A percentile compares a stretch with the other conserved stretches of the same genome.
Evolutionary conservation across 2,888 invertebrate genomes (phyloP).

Genomic region (Hedychridium roseum): DNA sequence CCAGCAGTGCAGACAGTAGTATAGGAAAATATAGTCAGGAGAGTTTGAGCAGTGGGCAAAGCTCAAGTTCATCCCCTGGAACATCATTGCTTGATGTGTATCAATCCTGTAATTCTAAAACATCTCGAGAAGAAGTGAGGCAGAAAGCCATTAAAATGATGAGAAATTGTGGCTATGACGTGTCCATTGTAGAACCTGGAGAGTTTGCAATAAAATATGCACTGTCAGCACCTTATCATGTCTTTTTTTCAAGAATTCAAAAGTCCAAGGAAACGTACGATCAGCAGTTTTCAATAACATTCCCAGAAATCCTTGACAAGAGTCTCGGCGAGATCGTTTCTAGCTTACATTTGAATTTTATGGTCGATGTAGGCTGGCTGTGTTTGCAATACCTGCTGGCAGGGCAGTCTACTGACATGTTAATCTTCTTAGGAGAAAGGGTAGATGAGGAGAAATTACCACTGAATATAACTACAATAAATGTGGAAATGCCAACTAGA

Average conservation of each 20-base stretch:
- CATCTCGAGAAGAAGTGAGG: constrained; percentile 32
- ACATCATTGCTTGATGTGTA: constrained; percentile 29
- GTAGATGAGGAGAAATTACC: constrained; percentile 37
- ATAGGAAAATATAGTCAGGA: not conserved
- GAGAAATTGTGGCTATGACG: constrained; percentile 60
- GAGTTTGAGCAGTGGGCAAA: not conserved
- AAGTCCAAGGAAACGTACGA: constrained; percentile 71
- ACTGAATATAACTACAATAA: constrained; percentile 42
- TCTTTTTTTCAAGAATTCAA: constrained; percentile 79
- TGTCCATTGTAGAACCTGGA: constrained; percentile 68
- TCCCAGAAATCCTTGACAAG: constrained; percentile 80
- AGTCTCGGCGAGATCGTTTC: constrained; percentile 79
- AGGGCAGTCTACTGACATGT: constrained; percentile 70
- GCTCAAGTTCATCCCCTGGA: not conserved
- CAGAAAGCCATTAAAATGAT: constrained; percentile 45
- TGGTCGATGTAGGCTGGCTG: constrained; percentile 91
- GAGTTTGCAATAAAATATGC: constrained; percentile 75
- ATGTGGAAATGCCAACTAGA: constrained; percentile 39
- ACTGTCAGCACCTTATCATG: constrained; percentile 70
- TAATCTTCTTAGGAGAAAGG: constrained; percentile 42
- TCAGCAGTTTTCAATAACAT: constrained; percentile 74
- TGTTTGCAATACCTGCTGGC: constrained; percentile 84
- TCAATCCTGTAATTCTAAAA: constrained; percentile 19
- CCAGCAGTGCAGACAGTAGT: not conserved
- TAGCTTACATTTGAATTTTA: constrained; percentile 90